Percentiles rank a stretch among this genome's conserved stretches.
Evolutionary conservation across 2,113 vertebrate genomes (phyloP).

Genomic region (Symphodus melops): DNA sequence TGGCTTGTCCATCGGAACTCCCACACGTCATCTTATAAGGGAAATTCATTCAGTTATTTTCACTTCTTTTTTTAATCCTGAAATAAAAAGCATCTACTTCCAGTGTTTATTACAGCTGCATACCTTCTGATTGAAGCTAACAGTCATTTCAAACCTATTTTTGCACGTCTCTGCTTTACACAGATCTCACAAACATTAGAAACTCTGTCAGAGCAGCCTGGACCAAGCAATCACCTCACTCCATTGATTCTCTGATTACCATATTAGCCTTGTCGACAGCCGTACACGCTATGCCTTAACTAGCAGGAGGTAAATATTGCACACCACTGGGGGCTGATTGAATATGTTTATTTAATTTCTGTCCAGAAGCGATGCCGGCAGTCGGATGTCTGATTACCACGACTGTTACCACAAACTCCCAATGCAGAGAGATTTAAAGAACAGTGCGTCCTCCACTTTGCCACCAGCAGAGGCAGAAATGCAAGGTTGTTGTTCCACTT

Average conservation of each 20-base stretch:
- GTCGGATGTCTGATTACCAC: constrained; percentile 53
- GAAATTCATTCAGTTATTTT: not conserved
- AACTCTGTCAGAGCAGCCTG: constrained; percentile 13
- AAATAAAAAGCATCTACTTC: no score
- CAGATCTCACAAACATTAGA: constrained; percentile 27
- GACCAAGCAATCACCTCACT: constrained; percentile 45
- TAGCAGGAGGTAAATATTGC: constrained; percentile 61
- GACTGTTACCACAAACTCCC: constrained; percentile 29
- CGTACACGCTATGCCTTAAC: constrained; percentile 49
- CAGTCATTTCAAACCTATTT: not conserved
- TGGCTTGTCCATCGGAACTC: no score
- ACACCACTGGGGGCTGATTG: constrained; percentile 70
- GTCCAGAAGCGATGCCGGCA: constrained; percentile 36
- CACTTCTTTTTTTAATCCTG: no score
- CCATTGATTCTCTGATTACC: constrained; percentile 62
- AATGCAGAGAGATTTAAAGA: not conserved
- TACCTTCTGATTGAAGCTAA: not conserved
- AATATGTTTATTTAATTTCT: constrained; percentile 58
- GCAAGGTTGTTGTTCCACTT: constrained; percentile 15
- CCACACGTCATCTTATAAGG: no score
- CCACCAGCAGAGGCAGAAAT: constrained; percentile 40
- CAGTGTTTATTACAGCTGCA: not conserved
- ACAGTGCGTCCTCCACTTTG: constrained; percentile 5
- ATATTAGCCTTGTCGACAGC: constrained; percentile 53
- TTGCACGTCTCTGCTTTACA: constrained; percentile 7